A percentile compares a stretch with the other conserved stretches of the same genome.
These are phyloP conservation scores for Mylabris phalerata DNA, from an alignment of 1,140 invertebrate genomes.

Conservation along the genomic window DNA sequence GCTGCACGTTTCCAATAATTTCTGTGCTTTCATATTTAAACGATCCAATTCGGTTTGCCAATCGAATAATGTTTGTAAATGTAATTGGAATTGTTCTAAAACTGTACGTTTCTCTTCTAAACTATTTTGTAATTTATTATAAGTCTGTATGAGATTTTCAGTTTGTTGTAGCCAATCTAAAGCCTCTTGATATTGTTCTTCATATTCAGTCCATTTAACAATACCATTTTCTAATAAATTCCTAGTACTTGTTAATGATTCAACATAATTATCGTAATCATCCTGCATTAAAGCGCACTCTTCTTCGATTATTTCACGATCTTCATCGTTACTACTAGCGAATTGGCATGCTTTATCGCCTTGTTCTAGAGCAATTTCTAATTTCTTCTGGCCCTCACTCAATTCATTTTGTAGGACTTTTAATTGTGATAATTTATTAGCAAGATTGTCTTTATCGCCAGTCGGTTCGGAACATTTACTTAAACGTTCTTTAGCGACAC, in stretches of 20 bases:
- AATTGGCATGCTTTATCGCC: slow-evolving; percentile 75
- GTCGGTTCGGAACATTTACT: slow-evolving; percentile 90
- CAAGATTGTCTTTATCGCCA: slow-evolving; percentile 85
- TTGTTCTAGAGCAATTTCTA: slow-evolving; percentile 72
- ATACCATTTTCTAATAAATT: slow-evolving; percentile 79
- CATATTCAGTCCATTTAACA: slow-evolving; percentile 92
- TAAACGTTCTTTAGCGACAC: slow-evolving; percentile 80
- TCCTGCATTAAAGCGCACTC: slow-evolving; percentile 84
- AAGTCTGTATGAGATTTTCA: slow-evolving; percentile 79
- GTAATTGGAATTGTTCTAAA: slow-evolving; percentile 82
- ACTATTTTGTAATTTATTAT: slow-evolving; percentile 82
- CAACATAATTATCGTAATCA: slow-evolving; percentile 76
- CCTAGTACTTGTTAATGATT: slow-evolving; percentile 72
- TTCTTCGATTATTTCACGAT: slow-evolving; percentile 85
- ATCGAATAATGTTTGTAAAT: slow-evolving; percentile 85
- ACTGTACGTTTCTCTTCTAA: slow-evolving; percentile 84
- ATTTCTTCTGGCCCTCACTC: slow-evolving; percentile 70
- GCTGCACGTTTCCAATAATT: slow-evolving; percentile 82
- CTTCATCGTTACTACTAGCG: slow-evolving; percentile 78
- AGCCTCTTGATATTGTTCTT: slow-evolving; percentile 86
- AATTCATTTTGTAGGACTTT: slow-evolving; percentile 77
- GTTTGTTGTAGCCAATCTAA: slow-evolving; percentile 82
- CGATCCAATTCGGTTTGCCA: slow-evolving; percentile 90
- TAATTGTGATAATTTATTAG: slow-evolving; percentile 75
- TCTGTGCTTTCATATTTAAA: slow-evolving; percentile 86